Conservation (phyloP, 2,888 invertebrate species). For the Rapana venosa region DNA sequence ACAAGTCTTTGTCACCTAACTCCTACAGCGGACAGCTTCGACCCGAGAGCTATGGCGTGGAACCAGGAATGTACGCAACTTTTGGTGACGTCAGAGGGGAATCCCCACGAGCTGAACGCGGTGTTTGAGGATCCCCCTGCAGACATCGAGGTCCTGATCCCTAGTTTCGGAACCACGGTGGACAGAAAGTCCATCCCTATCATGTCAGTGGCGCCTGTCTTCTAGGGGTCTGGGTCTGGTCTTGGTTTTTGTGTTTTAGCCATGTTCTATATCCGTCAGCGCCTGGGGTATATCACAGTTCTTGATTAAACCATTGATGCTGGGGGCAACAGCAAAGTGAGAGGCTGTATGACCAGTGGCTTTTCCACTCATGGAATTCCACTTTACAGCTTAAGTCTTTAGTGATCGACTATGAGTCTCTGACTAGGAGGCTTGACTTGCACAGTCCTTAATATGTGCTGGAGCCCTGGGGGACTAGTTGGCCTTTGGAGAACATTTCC, state of each 20-base stretch:
- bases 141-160: slow-evolving; percentile 36
- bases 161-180: slow-evolving; percentile 36
- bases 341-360: no score
- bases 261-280: neutral
- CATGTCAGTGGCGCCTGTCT: slow-evolving; percentile 2
- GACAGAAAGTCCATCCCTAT: slow-evolving; percentile 39
- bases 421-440: no score
- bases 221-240: neutral
- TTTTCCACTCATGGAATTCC: no score
- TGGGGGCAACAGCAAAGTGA: no score
- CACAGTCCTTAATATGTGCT: no score
- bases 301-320: no score
- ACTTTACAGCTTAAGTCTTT: no score
- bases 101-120: slow-evolving; percentile 31
- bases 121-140: slow-evolving; percentile 39
- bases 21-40: slow-evolving; percentile 36
- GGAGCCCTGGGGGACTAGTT: no score
- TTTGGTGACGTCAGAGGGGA: slow-evolving; percentile 37
- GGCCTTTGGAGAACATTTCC: no score
- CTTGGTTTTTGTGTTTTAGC: neutral
- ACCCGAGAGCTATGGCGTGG: slow-evolving; percentile 39
- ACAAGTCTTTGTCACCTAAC: neutral
- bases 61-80: slow-evolving; percentile 31
- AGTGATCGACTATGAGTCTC: no score
- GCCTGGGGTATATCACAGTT: no score